Base-by-base conservation (phyloP, 2,888 invertebrate genomes). In the Patella depressa region DNA sequence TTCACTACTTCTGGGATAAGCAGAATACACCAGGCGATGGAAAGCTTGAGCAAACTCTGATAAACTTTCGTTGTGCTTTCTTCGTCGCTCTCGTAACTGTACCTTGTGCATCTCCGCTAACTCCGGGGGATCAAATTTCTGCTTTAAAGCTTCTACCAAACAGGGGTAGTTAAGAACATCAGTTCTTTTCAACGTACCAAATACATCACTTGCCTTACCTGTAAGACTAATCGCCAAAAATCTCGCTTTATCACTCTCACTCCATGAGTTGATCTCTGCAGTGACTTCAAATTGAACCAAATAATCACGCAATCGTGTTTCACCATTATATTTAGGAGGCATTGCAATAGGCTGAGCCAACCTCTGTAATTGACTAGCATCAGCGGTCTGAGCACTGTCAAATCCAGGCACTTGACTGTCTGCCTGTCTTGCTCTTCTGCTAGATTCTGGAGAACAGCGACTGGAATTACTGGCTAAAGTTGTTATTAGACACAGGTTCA, bases 181-280 rank as follows among this genome's bases (percentile, higher is more conserved):
- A 59, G 17, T 19, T n/a, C 12, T 0, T 59, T 19, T 17, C 9
- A 59, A 17, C 15, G 59, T 59, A 19, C 59, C 17, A 17, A 59
- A 59, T n/a, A 59, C 14, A 59, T 59, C 59, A 17, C 59, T 59
- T 17, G 59, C 59, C 17, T 59, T 59, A 7, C 59, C 59, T n/a
- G n/a, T 14, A n/a, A 59, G 19, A 59, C 59, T 59, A 17, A 59
- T 59, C 19, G 17, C 15, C 17, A 59, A 7, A 65, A 65, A 65
- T 65, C 5, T 65, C 24, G 65, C 65, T 65, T 65, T 65, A 5
- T 65, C 65, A 65, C 69, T 57, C n/a, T 71, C 78, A 65, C 53
- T 75, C 75, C 24, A 24, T 24, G 24, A 24, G 24, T 24, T 24
- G 24, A 24, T 24, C 24, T 24, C 24, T 24, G 24, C 24, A 24